phyloP scores from a whole-genome alignment of 2,113 vertebrate species.

The Proteles cristata region DNA sequence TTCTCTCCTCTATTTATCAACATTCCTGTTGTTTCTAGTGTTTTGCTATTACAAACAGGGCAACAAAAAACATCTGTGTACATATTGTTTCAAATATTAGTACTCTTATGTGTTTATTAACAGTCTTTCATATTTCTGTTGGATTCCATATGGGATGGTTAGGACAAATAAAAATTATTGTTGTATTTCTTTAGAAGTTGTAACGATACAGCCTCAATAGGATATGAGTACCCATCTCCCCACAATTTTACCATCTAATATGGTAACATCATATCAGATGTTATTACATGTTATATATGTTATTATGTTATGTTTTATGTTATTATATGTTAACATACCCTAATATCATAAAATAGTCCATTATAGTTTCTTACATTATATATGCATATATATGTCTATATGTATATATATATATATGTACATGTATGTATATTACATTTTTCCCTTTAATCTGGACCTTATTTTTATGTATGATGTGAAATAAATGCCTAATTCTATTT shows the following conservation, averaged over 20 bases:
- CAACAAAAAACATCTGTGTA: background rate
- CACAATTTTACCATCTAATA: background rate
- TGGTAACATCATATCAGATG: background rate
- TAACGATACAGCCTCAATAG: background rate
- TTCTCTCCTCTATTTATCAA: background rate
- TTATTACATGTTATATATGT: too few species aligned
- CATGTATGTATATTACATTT: background rate
- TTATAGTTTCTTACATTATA: background rate
- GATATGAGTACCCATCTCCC: background rate
- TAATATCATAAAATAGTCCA: background rate
- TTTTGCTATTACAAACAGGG: background rate
- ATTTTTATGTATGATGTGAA: background rate
- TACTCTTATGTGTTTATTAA: background rate
- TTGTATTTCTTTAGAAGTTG: background rate
- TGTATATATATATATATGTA: background rate
- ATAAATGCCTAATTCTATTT: background rate
- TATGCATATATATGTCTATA: background rate
- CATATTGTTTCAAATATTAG: background rate
- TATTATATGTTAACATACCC: background rate
- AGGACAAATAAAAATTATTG: background rate
- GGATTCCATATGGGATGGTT: background rate
- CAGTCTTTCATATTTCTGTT: conserved; percentile 7
- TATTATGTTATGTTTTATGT: too few species aligned
- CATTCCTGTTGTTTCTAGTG: background rate
- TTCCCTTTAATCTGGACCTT: background rate